Evolutionary conservation across 2,888 invertebrate species (phyloP).

Genomic region (Tridacna crocea): DNA sequence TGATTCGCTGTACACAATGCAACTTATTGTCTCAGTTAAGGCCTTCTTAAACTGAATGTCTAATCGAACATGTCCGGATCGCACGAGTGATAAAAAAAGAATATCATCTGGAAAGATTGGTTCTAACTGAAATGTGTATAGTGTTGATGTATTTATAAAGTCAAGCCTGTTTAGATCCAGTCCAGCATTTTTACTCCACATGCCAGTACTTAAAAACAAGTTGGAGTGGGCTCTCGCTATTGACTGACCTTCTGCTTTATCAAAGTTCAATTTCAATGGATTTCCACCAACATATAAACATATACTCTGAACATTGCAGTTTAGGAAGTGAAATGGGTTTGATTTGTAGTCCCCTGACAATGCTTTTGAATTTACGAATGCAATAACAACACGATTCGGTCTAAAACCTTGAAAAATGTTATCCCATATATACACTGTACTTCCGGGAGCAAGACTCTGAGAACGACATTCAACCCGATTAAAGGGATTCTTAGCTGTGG

Average conservation of each 20-base stretch:
- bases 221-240: constrained; percentile 41
- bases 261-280: constrained; percentile 49
- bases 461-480: constrained; percentile 39
- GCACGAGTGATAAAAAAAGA: constrained; percentile 43
- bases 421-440: constrained; percentile 48
- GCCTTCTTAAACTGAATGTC: constrained; percentile 49
- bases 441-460: constrained; percentile 47
- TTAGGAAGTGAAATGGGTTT: constrained; percentile 52
- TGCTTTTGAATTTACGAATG: constrained; percentile 49
- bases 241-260: constrained; percentile 23
- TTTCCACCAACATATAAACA: constrained; percentile 48
- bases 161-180: constrained; percentile 37
- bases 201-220: constrained; percentile 38
- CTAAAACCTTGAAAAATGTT: constrained; percentile 50
- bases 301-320: constrained; percentile 44
- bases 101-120: constrained; percentile 40
- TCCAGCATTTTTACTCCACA: constrained; percentile 43
- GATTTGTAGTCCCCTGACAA: constrained; percentile 42
- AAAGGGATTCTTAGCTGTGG: constrained; percentile 49
- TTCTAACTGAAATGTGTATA: constrained; percentile 52
- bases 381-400: constrained; percentile 41
- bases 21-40: constrained; percentile 38
- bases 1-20: constrained; percentile 52
- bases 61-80: constrained; percentile 52
- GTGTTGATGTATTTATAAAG: constrained; percentile 36